A percentile compares a stretch with the other conserved stretches of the same genome.
Evolutionary conservation across 1,140 invertebrate genomes (phyloP).

Genomic region (Geopemphigus sp.): DNA sequence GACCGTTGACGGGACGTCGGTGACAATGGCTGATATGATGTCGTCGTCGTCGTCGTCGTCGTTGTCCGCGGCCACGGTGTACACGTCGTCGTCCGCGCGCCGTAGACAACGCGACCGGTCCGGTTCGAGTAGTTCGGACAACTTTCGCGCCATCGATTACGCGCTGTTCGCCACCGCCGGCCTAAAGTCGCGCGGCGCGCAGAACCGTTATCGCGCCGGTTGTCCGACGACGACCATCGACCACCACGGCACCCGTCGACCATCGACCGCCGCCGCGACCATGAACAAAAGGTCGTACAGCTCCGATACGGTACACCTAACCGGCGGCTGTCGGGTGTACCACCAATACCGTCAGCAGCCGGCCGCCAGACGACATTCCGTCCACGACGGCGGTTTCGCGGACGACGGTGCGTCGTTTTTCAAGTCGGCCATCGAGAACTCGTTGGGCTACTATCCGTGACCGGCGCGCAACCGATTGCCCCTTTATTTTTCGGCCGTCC

Average conservation of each 20-base stretch:
- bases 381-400: neutral
- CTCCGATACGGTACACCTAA: constrained; percentile 9
- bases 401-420: constrained; percentile 1
- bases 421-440: constrained; percentile 5
- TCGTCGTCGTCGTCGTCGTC: constrained; percentile 6
- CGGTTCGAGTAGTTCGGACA: constrained; percentile 24
- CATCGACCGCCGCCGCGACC: neutral
- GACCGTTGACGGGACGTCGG: no score
- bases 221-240: no score
- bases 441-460: constrained; percentile 38
- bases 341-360: neutral
- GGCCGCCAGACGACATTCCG: constrained; percentile 26
- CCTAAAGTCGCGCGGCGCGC: neutral
- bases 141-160: constrained; percentile 33
- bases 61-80: constrained; percentile 6
- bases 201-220: neutral
- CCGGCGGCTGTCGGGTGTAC: constrained; percentile 6
- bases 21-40: neutral
- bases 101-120: neutral
- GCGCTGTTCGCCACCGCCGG: neutral
- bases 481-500: no score
- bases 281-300: neutral
- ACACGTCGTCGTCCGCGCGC: constrained; percentile 9
- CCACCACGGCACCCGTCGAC: no score
- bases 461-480: no score